These are phyloP conservation scores for Drosophila greeni DNA, from an alignment of 2,888 invertebrate species.

Conservation along the genomic window DNA sequence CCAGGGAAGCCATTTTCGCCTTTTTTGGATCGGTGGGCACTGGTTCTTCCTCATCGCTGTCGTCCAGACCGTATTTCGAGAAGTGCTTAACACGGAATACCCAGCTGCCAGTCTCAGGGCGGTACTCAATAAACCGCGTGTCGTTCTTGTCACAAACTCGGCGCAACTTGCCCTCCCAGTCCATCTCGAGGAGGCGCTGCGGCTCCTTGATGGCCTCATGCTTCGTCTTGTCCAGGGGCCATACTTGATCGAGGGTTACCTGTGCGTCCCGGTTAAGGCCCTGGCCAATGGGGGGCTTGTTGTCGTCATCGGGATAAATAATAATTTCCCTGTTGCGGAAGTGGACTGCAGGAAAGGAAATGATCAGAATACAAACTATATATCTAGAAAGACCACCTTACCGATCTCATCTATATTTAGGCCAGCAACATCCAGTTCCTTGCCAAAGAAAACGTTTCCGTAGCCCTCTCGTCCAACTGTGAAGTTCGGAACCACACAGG, in stretches of 20 bases:
- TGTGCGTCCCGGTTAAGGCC: slow-evolving; percentile 95
- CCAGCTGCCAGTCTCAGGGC: slow-evolving; percentile 98
- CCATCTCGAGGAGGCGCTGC: slow-evolving; percentile 87
- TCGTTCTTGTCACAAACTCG: slow-evolving; percentile 91
- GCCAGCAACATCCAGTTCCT: slow-evolving; percentile 89
- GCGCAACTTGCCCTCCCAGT: slow-evolving; percentile 91
- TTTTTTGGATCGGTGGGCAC: slow-evolving; percentile 78
- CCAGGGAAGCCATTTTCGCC: slow-evolving; percentile 64
- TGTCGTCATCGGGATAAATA: slow-evolving; percentile 93
- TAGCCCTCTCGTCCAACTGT: slow-evolving; percentile 93
- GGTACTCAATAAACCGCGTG: slow-evolving; percentile 95
- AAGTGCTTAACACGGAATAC: slow-evolving; percentile 96
- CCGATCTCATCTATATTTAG: slow-evolving; percentile 92
- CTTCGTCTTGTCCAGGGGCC: slow-evolving; percentile 93
- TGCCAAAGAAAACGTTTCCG: slow-evolving; percentile 92
- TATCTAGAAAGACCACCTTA: slow-evolving; percentile 68
- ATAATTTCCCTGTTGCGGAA: slow-evolving; percentile 96
- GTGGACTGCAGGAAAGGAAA: slow-evolving; percentile 82
- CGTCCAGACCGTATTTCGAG: slow-evolving; percentile 93
- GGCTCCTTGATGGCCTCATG: slow-evolving; percentile 89
- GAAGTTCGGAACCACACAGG: slow-evolving; percentile 91
- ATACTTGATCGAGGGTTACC: slow-evolving; percentile 93
- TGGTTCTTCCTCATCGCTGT: slow-evolving; percentile 93
- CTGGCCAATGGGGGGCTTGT: slow-evolving; percentile 91
- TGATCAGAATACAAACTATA: background rate